Conservation (phyloP, 2,113 vertebrate genomes). For the Catharus bicknelli region DNA sequence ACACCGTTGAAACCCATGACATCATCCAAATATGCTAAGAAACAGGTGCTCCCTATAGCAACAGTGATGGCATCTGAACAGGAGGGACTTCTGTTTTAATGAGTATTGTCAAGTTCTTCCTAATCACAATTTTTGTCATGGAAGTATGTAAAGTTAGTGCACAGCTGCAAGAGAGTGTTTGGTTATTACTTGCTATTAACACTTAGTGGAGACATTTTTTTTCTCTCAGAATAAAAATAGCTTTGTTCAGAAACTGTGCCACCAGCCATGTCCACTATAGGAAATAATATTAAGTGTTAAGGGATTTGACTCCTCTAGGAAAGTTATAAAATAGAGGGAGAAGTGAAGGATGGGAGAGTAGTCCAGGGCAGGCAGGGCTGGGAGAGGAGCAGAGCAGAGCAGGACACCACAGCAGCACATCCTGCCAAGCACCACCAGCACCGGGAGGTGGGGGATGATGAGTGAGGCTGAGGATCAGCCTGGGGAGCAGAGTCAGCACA, state of each 20-base stretch:
- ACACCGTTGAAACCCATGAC: not conserved
- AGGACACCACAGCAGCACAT: accelerated
- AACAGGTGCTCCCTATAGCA: not conserved
- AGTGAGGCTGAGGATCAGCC: not conserved
- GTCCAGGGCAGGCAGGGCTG: accelerated
- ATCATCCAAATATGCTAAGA: not conserved
- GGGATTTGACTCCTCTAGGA: not conserved
- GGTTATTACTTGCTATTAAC: not conserved
- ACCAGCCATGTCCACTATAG: not conserved
- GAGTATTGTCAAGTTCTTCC: not conserved
- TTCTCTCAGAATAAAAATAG: not conserved
- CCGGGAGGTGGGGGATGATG: accelerated
- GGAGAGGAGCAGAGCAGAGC: not conserved
- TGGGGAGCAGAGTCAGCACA: not conserved
- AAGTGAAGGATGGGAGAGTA: not conserved
- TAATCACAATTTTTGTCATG: not conserved
- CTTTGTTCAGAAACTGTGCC: not conserved
- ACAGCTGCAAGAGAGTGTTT: not conserved
- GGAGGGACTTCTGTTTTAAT: not conserved
- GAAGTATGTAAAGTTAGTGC: not conserved
- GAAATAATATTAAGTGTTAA: not conserved
- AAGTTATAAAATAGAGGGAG: not conserved
- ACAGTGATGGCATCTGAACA: not conserved
- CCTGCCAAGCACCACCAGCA: not conserved
- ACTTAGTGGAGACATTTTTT: not conserved